Evolutionary conservation across 2,888 invertebrate genomes (phyloP), one percentile per base, ranked within the genome.

Genomic region (Pandemis cinnamomeana): DNA sequence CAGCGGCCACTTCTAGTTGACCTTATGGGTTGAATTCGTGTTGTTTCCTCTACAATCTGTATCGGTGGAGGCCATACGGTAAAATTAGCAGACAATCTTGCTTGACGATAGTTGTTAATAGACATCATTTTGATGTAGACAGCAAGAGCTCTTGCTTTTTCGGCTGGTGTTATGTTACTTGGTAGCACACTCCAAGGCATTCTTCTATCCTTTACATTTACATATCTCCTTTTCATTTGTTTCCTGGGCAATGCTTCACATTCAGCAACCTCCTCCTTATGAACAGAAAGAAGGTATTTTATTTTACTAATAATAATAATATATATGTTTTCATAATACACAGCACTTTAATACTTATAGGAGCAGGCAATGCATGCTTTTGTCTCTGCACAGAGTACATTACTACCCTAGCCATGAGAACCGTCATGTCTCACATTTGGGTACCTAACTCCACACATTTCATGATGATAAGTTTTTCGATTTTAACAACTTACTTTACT

Each of bases 171-270:
- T 64, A 93, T 80, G 48, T 86, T 80, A 36, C 80, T 84, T 2
- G 94, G 91, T 48, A 94, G 78, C 11, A 94, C 78, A 75, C 94
- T 91, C 94, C 94, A 94, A n/a, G 94, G 94, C 87, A 94, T 84
- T 51, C 94, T 84, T 76, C 92, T 88, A 67, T 94, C 94, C 79
- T 82, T 86, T 0, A 93, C 94, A 84, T 93, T 90, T 62, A 91
- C 75, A 79, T 87, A 90, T 7, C 87, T 84, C 73, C 93, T 87
- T 78, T 91, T 91, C 86, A 93, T 84, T 53, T 79, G 76, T n/a
- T 83, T 84, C 76, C 86, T 89, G 69, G 86, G 78, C 44, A 84
- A 76, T 61, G 81, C 69, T 67, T 76, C 79, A 53, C 67, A 71
- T 6, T 71, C 66, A 71, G 71, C 78, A 20, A 82, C 83, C 46